Evolutionary conservation across 2,113 vertebrate species (phyloP).

Genomic region (Anolis carolinensis): DNA sequence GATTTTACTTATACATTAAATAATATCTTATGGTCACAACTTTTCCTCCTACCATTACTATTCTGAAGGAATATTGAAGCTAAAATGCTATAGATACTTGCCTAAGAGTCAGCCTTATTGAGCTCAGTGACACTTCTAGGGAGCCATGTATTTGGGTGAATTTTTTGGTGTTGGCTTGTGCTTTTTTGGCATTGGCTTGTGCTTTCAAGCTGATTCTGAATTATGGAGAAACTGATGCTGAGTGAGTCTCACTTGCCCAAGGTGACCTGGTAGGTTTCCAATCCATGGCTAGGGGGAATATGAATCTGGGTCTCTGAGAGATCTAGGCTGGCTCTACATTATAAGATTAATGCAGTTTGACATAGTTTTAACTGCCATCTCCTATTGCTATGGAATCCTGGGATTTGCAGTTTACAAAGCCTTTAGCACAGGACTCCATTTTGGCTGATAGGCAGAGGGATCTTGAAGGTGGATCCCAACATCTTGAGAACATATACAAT

Average conservation of each 20-base stretch:
- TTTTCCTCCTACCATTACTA: not conserved
- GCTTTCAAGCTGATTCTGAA: too few relatives aligned
- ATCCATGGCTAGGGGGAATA: too few relatives aligned
- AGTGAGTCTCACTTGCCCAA: too few relatives aligned
- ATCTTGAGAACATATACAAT: not conserved
- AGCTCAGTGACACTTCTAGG: not conserved
- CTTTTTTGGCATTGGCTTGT: too few relatives aligned
- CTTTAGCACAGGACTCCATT: not conserved
- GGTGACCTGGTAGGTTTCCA: too few relatives aligned
- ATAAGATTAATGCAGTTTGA: too few relatives aligned
- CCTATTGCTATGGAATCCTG: too few relatives aligned
- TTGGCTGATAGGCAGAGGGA: not conserved
- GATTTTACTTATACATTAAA: not conserved
- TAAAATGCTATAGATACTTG: not conserved
- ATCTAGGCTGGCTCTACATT: too few relatives aligned
- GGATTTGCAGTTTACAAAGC: too few relatives aligned
- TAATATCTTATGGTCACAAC: not conserved
- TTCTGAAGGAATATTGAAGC: not conserved
- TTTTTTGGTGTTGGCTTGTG: too few relatives aligned
- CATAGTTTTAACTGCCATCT: too few relatives aligned
- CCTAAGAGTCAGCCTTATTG: not conserved
- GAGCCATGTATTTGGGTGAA: not conserved
- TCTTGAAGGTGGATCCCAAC: not conserved
- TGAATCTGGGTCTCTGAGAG: not conserved
- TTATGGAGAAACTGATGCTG: too few relatives aligned